A percentile compares a stretch with the other conserved stretches of the same genome.
phyloP scores from a whole-genome alignment of 2,113 vertebrate genomes.

The Struthio camelus region DNA sequence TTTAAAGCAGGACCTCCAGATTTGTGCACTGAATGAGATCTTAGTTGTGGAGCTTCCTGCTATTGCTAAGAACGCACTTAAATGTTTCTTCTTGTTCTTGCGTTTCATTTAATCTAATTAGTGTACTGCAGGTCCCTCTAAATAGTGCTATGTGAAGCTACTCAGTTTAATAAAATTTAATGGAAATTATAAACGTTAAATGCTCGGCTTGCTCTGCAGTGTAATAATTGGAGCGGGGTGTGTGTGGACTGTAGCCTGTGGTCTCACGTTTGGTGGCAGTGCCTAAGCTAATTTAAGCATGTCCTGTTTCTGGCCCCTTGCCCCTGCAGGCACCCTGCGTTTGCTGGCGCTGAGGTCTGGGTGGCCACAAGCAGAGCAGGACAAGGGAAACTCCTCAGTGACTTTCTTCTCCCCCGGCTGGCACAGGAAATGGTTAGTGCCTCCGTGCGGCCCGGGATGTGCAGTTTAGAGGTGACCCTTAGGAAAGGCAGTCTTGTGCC shows the following conservation, averaged over 20 bases:
- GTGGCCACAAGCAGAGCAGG: fast-evolving
- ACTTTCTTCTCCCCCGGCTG: neutral
- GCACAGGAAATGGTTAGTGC: neutral
- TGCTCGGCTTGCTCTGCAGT: neutral
- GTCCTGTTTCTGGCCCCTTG: neutral
- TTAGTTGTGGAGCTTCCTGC: neutral
- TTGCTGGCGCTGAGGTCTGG: neutral
- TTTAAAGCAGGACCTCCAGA: neutral
- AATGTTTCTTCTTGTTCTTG: neutral
- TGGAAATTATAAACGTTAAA: neutral
- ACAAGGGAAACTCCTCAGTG: neutral
- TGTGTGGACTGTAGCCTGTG: neutral
- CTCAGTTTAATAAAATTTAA: neutral
- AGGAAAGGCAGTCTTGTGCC: too few species aligned
- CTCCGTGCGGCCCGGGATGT: neutral
- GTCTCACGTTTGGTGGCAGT: fast-evolving
- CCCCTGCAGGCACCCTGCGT: fast-evolving
- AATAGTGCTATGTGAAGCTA: neutral
- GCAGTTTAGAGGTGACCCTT: neutral
- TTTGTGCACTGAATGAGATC: neutral
- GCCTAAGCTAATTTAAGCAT: neutral
- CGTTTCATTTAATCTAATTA: neutral
- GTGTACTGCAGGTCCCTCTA: neutral
- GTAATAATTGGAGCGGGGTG: fast-evolving
- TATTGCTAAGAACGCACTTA: neutral